Conservation (phyloP, 2,113 vertebrate genomes). For the Ceyx cyanopectus region DNA sequence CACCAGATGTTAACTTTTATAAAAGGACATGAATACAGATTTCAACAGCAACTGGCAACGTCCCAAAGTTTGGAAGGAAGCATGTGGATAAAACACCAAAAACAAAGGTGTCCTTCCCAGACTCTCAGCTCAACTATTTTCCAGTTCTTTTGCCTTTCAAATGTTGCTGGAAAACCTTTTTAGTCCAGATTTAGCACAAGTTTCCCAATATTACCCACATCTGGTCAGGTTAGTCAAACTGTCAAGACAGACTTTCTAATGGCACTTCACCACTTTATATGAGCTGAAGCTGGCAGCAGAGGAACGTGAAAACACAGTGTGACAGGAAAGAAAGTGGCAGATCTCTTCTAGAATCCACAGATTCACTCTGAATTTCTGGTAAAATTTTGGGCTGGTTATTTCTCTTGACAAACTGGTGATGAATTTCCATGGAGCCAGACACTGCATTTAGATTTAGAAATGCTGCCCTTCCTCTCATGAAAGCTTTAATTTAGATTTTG, state of each 20-base stretch:
- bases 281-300: conserved; percentile 17
- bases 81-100: not conserved
- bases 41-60: conserved; percentile 1
- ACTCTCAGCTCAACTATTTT: not conserved
- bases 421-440: conserved; percentile 19
- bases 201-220: not conserved
- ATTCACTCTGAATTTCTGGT: conserved; percentile 26
- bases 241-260: not conserved
- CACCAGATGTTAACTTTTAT: conserved; percentile 26
- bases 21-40: conserved; percentile 18
- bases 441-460: conserved; percentile 9
- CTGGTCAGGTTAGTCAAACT: not conserved
- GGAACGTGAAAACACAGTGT: not conserved
- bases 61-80: not conserved
- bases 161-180: not conserved
- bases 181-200: not conserved
- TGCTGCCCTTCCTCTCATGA: not conserved
- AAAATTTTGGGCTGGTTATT: not conserved
- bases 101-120: not conserved
- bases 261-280: not conserved
- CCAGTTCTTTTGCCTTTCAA: not conserved
- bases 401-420: conserved; percentile 36
- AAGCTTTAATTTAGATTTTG: conserved; percentile 25
- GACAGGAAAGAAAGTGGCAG: conserved; percentile 27
- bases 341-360: conserved; percentile 2